phyloP scores from a whole-genome alignment of 1,140 invertebrate genomes.

The Pseudomyrmex dendroicus region DNA sequence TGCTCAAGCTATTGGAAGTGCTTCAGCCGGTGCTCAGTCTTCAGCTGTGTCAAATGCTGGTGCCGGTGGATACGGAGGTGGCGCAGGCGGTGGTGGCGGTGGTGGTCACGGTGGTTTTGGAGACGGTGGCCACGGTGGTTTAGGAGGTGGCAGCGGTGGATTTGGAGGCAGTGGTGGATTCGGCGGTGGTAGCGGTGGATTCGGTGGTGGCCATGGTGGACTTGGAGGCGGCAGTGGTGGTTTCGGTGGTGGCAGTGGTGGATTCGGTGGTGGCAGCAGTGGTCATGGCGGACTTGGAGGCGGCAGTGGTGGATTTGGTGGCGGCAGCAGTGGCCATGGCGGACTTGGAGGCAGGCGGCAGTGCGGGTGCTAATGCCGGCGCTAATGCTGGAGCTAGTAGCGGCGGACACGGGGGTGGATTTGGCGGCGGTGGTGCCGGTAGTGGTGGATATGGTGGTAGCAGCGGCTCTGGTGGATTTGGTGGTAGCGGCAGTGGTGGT shows the following conservation, averaged over 20 bases:
- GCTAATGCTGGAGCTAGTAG: neutral
- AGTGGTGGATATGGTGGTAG: slow-evolving; percentile 14
- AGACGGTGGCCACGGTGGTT: slow-evolving; percentile 12
- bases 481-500: slow-evolving; percentile 1
- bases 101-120: neutral
- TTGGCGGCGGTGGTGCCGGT: neutral
- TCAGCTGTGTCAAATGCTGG: slow-evolving; percentile 48
- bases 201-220: slow-evolving; percentile 18
- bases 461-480: slow-evolving; percentile 36
- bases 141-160: neutral
- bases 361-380: neutral
- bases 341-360: neutral
- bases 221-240: neutral
- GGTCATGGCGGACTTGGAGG: neutral
- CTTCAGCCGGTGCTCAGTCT: slow-evolving; percentile 54
- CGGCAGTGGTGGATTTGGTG: neutral
- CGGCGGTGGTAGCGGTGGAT: neutral
- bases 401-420: slow-evolving; percentile 10
- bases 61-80: slow-evolving; percentile 21
- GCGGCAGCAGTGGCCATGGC: neutral
- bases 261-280: slow-evolving; percentile 18
- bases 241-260: slow-evolving; percentile 3
- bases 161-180: neutral
- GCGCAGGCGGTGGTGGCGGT: neutral
- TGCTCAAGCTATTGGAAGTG: slow-evolving; percentile 59